Base-by-base conservation (phyloP, 2,888 invertebrate species). In the Polydrusus pterygomalis region DNA sequence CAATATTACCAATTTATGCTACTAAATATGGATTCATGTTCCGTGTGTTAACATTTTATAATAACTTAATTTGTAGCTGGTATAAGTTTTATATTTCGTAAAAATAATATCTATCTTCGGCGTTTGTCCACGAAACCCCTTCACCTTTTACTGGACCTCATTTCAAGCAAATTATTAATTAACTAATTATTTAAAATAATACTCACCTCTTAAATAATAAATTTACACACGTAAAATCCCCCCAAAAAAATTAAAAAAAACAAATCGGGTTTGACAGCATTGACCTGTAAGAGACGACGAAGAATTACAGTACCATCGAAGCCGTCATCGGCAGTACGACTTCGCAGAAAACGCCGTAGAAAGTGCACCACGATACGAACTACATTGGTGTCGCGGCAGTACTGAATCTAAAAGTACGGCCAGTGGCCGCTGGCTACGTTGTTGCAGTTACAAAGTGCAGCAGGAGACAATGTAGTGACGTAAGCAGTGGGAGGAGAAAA, bases 401-500 rank as follows among this genome's bases (percentile, higher is more conserved):
- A 77, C 73, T 74, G 68, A 69, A 73, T 63, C 69, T 70, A 69
- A 74, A 74, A 69, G 74, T 74, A 74, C 76, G 72, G 69, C 76
- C 67, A 67, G 67, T 71, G 75, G 75, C 71, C 72, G 70, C 69
- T 76, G 76, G 70, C 76, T 70, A 73, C 68, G 68, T 58, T 65
- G 72, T 68, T 76, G 75, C 75, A 76, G 47, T 72, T 74, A 74
- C 74, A 43, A 49, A 70, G 70, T 74, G 70, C 74, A 74, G 30
- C 70, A 71, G 68, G 77, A 77, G 74, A 77, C 74, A 74, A 74
- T 77, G 45, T 63, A 54, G 60, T 77, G 71, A 74, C 77, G 71
- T 68, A 70, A 74, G 71, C 51, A 70, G 74, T 74, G 73, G 77
- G 77, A 77, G 64, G 69, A 63, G 64, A 69, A 74, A 60, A 38